A percentile compares a stretch with the other conserved stretches of the same genome.
Evolutionary conservation across 2,797 vertebrate species (phyloP).

Genomic region (Enteromius treurensis): DNA sequence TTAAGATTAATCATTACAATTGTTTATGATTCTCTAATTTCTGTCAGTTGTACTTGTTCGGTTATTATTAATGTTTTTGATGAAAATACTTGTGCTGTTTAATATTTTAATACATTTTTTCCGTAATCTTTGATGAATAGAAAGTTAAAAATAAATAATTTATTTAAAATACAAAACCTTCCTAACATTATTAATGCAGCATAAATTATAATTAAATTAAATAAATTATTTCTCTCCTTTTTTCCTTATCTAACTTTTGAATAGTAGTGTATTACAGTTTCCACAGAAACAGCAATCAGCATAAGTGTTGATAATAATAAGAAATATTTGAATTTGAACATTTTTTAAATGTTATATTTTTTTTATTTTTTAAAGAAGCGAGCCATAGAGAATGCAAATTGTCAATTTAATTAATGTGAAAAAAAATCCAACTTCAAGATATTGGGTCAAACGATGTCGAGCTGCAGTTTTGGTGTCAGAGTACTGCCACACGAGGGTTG

Average conservation of each 20-base stretch:
- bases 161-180: background rate
- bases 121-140: background rate
- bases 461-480: background rate
- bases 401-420: background rate
- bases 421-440: constrained; percentile 1
- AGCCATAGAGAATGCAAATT: background rate
- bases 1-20: background rate
- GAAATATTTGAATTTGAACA: background rate
- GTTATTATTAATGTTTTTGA: background rate
- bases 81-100: background rate
- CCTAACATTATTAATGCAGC: background rate
- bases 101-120: background rate
- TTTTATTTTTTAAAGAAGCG: background rate
- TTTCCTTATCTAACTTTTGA: background rate
- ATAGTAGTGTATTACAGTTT: background rate
- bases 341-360: too few relatives aligned
- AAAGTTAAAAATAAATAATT: background rate
- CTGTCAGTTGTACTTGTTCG: background rate
- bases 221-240: background rate
- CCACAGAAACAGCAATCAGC: background rate
- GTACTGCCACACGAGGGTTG: constrained; percentile 60
- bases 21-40: background rate
- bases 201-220: too few relatives aligned
- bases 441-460: background rate
- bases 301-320: background rate